Percentiles rank a stretch among this genome's conserved stretches.
Evolutionary conservation across 1,140 invertebrate species (phyloP).

Genomic region (Limonius californicus): DNA sequence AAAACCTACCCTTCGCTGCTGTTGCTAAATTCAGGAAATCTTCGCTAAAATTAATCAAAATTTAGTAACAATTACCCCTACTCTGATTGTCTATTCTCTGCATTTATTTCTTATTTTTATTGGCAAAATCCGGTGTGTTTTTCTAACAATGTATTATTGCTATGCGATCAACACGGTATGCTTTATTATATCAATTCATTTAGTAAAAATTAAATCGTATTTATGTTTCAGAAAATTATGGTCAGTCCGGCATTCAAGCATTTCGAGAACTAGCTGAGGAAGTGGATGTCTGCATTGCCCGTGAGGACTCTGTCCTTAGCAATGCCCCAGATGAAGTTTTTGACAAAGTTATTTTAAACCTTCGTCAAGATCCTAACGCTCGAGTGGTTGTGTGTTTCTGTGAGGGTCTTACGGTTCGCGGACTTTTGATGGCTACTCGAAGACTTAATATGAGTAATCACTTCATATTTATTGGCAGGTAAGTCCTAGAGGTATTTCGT

Average conservation of each 20-base stretch:
- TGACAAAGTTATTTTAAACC: conserved; percentile 57
- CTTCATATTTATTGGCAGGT: conserved; percentile 70
- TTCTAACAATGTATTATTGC: too few species aligned
- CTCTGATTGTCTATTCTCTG: too few species aligned
- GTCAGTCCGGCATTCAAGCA: conserved; percentile 73
- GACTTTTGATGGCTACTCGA: conserved; percentile 63
- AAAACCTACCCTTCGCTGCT: too few species aligned
- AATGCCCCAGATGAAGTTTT: conserved; percentile 60
- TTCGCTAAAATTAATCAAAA: too few species aligned
- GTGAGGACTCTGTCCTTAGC: conserved; percentile 62
- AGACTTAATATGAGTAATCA: conserved; percentile 57
- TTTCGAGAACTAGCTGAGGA: conserved; percentile 65
- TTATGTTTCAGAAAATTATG: conserved; percentile 77
- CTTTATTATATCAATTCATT: too few species aligned
- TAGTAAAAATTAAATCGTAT: too few species aligned
- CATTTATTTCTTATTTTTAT: too few species aligned
- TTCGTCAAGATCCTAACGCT: conserved; percentile 57
- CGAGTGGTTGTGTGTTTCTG: conserved; percentile 81
- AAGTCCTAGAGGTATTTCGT: too few species aligned
- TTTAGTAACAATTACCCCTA: too few species aligned
- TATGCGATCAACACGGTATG: too few species aligned
- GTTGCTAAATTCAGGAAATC: too few species aligned
- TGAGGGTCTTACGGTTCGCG: conserved; percentile 70
- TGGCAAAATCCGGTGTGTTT: too few species aligned
- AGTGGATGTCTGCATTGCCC: conserved; percentile 70